These are phyloP conservation scores for Drosophila pseudotalamancana DNA, from an alignment of 2,888 invertebrate genomes.

Conservation along the genomic window DNA sequence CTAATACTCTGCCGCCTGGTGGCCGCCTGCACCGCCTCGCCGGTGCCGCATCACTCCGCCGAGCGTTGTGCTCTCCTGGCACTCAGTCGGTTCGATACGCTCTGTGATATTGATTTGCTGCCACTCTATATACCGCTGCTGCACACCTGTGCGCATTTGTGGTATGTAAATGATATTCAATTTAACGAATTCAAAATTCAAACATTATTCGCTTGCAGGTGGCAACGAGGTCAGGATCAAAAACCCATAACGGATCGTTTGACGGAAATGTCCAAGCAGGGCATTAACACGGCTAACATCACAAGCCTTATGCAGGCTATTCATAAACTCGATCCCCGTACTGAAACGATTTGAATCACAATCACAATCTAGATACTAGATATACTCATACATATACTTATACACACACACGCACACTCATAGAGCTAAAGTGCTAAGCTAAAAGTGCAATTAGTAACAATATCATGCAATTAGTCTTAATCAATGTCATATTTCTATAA, in stretches of 20 bases:
- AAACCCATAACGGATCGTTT: conserved; percentile 87
- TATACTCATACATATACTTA: not conserved
- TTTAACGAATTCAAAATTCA: not conserved
- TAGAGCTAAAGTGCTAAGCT: conserved; percentile 41
- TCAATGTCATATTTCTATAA: conserved; percentile 10
- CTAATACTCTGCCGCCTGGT: conserved; percentile 88
- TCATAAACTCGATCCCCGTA: conserved; percentile 85
- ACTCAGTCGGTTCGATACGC: conserved; percentile 89
- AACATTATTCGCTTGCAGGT: conserved; percentile 85
- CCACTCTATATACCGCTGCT: conserved; percentile 89
- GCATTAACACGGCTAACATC: conserved; percentile 87
- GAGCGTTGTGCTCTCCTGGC: conserved; percentile 89
- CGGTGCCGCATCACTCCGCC: conserved; percentile 86
- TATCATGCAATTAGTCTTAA: conserved; percentile 60
- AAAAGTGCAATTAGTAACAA: conserved; percentile 71
- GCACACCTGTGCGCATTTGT: conserved; percentile 88
- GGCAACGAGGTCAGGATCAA: conserved; percentile 87
- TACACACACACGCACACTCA: conserved; percentile 3
- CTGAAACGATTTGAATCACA: conserved; percentile 81
- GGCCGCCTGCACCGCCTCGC: conserved; percentile 85
- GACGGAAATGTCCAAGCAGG: conserved; percentile 87
- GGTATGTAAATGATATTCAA: conserved; percentile 82
- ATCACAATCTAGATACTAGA: not conserved
- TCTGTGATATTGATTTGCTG: conserved; percentile 89
- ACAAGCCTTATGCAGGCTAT: conserved; percentile 88